Evolutionary conservation across 2,888 invertebrate genomes (phyloP).

Genomic region (Lasius platythorax): DNA sequence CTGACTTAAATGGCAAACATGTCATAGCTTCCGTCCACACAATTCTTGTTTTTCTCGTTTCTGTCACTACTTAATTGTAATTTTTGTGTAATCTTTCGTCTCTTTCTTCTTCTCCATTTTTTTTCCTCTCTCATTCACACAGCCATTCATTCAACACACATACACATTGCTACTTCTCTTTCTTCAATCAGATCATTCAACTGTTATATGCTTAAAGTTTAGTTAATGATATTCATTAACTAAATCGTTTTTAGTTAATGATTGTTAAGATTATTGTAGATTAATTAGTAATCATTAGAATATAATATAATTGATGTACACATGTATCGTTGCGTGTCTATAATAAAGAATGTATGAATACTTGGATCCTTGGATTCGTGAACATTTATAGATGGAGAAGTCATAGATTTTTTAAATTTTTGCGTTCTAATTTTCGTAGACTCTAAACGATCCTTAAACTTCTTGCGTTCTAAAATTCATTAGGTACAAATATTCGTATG

Average conservation of each 20-base stretch:
- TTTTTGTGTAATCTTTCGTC: slow-evolving; percentile 51
- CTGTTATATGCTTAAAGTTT: slow-evolving; percentile 77
- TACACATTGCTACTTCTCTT: slow-evolving; percentile 10
- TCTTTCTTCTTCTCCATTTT: slow-evolving; percentile 34
- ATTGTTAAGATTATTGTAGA: slow-evolving; percentile 83
- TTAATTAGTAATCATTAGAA: slow-evolving; percentile 83
- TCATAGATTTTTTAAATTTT: background rate
- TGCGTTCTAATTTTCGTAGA: background rate
- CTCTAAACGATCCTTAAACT: background rate
- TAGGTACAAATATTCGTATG: slow-evolving; percentile 18
- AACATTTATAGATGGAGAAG: slow-evolving; percentile 5
- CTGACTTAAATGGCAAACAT: slow-evolving; percentile 63
- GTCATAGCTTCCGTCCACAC: slow-evolving; percentile 32
- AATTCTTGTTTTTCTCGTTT: slow-evolving; percentile 26
- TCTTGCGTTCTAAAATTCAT: background rate
- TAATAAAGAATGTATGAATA: slow-evolving; percentile 57
- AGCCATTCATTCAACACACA: slow-evolving; percentile 6
- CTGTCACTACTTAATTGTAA: slow-evolving; percentile 50
- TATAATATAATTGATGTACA: slow-evolving; percentile 83
- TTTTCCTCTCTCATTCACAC: slow-evolving; percentile 23
- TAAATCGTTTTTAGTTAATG: slow-evolving; percentile 68
- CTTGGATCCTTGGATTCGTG: slow-evolving; percentile 40
- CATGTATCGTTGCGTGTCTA: slow-evolving; percentile 70
- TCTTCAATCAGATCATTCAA: slow-evolving; percentile 64
- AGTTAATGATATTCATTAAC: slow-evolving; percentile 49